Evolutionary conservation across 2,888 invertebrate genomes (phyloP).

Genomic region (Caenorhabditis angaria): DNA sequence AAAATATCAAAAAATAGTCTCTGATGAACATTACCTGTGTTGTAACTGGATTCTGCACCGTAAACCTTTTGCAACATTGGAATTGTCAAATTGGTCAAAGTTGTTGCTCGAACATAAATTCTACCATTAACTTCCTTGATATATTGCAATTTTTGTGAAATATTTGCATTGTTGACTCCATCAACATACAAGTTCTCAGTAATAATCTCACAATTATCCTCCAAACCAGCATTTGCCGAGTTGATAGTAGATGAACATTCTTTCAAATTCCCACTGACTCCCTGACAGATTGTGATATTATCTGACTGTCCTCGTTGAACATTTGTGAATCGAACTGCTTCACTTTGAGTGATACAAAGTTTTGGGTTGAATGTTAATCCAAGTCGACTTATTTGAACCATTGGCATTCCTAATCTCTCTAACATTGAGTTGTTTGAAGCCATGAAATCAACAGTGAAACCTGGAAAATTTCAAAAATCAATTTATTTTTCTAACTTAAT

Average conservation of each 20-base stretch:
- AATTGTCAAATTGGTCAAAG: slow-evolving; percentile 20
- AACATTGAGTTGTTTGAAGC: slow-evolving; percentile 34
- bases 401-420: slow-evolving; percentile 37
- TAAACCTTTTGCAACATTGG: slow-evolving; percentile 38
- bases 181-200: slow-evolving; percentile 33
- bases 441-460: slow-evolving; percentile 18
- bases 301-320: slow-evolving; percentile 29
- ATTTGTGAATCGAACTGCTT: slow-evolving; percentile 27
- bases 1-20: too few relatives aligned
- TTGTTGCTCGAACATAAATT: slow-evolving; percentile 32
- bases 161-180: slow-evolving; percentile 31
- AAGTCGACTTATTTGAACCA: slow-evolving; percentile 34
- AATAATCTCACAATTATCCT: slow-evolving; percentile 35
- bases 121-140: slow-evolving; percentile 41
- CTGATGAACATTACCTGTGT: too few relatives aligned
- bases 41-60: slow-evolving; percentile 19
- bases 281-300: slow-evolving; percentile 33
- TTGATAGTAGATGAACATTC: slow-evolving; percentile 28
- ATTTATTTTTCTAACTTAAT: not conserved
- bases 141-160: slow-evolving; percentile 26
- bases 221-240: slow-evolving; percentile 24
- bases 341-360: slow-evolving; percentile 32
- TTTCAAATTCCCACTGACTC: slow-evolving; percentile 19
- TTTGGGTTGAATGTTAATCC: slow-evolving; percentile 33
- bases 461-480: slow-evolving; percentile 15